Conservation (phyloP, 2,113 vertebrate species). For the Gymnorhina tibicen region DNA sequence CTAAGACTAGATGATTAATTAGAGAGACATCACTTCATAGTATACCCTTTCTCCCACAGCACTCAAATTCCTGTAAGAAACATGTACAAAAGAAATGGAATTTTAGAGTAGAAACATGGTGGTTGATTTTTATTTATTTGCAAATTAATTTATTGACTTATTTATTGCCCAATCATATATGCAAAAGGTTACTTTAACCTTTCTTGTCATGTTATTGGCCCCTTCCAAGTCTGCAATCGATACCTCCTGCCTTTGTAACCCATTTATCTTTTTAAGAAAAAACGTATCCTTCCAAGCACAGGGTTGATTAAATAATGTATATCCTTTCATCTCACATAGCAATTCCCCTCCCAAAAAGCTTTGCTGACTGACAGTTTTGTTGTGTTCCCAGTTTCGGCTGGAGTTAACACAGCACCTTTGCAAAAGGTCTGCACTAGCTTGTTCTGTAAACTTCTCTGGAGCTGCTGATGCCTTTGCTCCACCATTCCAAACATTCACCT, state of each 20-base stretch:
- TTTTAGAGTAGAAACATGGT: neutral
- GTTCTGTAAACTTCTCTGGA: neutral
- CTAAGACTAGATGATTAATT: neutral
- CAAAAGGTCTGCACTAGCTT: neutral
- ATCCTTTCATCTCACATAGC: neutral
- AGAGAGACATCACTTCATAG: neutral
- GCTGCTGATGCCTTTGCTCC: neutral
- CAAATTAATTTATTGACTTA: neutral
- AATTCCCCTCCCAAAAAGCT: neutral
- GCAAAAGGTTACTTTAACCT: slow-evolving; percentile 48
- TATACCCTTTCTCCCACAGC: neutral
- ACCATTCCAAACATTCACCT: neutral
- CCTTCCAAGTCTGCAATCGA: slow-evolving; percentile 12
- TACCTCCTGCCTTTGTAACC: slow-evolving; percentile 35
- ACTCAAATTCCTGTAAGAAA: neutral
- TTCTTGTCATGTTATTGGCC: slow-evolving; percentile 21
- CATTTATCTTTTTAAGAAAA: slow-evolving; percentile 57
- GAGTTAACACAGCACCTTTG: neutral
- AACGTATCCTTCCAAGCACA: slow-evolving; percentile 22
- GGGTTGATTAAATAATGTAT: slow-evolving; percentile 46
- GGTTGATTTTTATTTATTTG: neutral
- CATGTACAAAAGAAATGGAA: neutral
- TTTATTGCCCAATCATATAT: neutral
- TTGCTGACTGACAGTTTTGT: neutral
- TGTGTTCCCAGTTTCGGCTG: neutral